Evolutionary conservation across 2,888 invertebrate species (phyloP).

Genomic region (Carcina quercana): DNA sequence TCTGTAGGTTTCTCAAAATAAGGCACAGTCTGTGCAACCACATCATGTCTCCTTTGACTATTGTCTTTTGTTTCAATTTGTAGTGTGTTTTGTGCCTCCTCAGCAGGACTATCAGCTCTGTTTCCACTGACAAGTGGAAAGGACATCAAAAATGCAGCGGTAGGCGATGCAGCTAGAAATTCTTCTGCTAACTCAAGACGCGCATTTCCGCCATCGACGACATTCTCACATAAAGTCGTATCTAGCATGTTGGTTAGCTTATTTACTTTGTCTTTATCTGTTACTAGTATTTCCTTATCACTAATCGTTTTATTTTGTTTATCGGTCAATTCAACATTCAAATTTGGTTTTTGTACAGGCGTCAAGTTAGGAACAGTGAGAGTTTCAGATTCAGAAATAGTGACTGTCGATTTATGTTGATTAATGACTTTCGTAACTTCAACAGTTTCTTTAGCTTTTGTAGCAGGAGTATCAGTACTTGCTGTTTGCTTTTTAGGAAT

Average conservation of each 20-base stretch:
- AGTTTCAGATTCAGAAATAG: not conserved
- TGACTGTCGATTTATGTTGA: constrained; percentile 6
- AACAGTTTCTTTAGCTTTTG: no score
- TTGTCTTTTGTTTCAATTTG: constrained; percentile 32
- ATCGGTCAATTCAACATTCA: constrained; percentile 16
- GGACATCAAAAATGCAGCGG: constrained; percentile 84
- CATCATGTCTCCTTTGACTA: constrained; percentile 30
- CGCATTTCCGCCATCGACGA: constrained; percentile 69
- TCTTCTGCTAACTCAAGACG: constrained; percentile 73
- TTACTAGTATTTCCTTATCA: constrained; percentile 24
- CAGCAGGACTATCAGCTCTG: constrained; percentile 65
- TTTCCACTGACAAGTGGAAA: constrained; percentile 81
- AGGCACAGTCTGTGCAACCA: constrained; percentile 24
- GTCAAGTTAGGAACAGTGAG: no score
- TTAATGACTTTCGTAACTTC: constrained; percentile 3
- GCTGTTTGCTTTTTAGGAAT: no score
- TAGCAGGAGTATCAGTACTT: no score
- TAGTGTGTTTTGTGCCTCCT: constrained; percentile 37
- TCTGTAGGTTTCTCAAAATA: constrained; percentile 34
- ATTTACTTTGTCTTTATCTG: constrained; percentile 47
- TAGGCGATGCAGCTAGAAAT: constrained; percentile 77
- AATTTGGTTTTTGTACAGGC: constrained; percentile 16
- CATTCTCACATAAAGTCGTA: constrained; percentile 52
- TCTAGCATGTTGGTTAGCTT: constrained; percentile 56
- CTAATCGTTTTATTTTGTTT: constrained; percentile 24